Percentiles rank a stretch among this genome's conserved stretches.
phyloP scores from a whole-genome alignment of 2,797 vertebrate genomes.

The Lates japonicus region DNA sequence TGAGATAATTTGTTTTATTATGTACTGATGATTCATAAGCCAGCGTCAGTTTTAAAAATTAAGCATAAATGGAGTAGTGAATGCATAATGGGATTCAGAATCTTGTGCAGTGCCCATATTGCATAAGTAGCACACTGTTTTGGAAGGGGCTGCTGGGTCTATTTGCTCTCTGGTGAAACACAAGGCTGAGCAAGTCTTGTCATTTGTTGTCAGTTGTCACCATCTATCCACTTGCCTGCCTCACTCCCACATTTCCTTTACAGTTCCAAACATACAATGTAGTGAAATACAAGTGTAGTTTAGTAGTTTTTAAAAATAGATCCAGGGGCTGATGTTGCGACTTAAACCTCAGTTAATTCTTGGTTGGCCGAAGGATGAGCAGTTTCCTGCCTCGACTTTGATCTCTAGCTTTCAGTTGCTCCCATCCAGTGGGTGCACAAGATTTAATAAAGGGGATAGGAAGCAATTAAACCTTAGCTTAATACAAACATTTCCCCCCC shows the following conservation, averaged over 20 bases:
- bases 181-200: background rate
- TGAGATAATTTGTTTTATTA: background rate
- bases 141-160: conserved; percentile 10
- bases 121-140: background rate
- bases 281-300: conserved; percentile 3
- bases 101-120: background rate
- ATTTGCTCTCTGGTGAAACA: conserved; percentile 5
- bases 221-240: conserved; percentile 3
- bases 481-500: conserved; percentile 17
- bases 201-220: conserved; percentile 20
- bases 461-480: conserved; percentile 29
- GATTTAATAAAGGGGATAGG: conserved; percentile 51
- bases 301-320: conserved; percentile 35
- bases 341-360: conserved; percentile 43
- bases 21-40: conserved; percentile 1
- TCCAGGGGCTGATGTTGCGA: conserved; percentile 30
- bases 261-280: conserved; percentile 5
- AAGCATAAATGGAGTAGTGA: background rate
- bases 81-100: background rate
- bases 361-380: conserved; percentile 7
- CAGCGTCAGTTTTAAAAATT: background rate
- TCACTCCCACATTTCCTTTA: background rate
- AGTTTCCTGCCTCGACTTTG: conserved; percentile 55
- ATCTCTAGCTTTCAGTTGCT: conserved; percentile 30
- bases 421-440: conserved; percentile 25